These are phyloP conservation scores for Arnoldichthys spilopterus DNA, from an alignment of 2,797 vertebrate genomes.

Conservation along the genomic window DNA sequence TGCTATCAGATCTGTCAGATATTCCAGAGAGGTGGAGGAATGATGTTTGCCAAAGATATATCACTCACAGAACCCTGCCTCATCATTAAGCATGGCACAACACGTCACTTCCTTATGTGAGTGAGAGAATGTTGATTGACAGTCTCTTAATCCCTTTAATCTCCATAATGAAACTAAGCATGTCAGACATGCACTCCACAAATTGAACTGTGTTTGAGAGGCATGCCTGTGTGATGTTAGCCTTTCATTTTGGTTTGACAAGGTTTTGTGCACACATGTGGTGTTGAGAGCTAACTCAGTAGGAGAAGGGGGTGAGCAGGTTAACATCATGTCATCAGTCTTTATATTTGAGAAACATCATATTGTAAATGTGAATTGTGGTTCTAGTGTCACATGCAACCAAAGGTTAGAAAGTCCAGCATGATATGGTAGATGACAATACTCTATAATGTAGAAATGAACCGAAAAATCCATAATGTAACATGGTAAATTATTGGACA, in stretches of 20 bases:
- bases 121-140: slow-evolving; percentile 37
- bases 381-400: no score
- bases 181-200: slow-evolving; percentile 36
- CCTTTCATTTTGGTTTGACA: slow-evolving; percentile 15
- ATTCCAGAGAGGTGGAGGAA: slow-evolving; percentile 24
- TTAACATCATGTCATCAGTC: background rate
- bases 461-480: no score
- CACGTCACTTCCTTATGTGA: slow-evolving; percentile 25
- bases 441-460: no score
- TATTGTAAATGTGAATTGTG: background rate
- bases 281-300: background rate
- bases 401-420: no score
- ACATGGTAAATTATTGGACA: no score
- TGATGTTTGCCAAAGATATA: slow-evolving; percentile 30
- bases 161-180: slow-evolving; percentile 32
- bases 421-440: no score
- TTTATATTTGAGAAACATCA: background rate
- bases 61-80: slow-evolving; percentile 28
- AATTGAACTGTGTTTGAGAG: slow-evolving; percentile 32
- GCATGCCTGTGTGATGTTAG: background rate
- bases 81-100: slow-evolving; percentile 25
- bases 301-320: background rate
- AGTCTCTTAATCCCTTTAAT: slow-evolving; percentile 39
- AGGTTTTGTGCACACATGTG: background rate
- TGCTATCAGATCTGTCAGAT: slow-evolving; percentile 31